Evolutionary conservation across 1,140 invertebrate species (phyloP), one percentile per base, ranked within the genome.

Genomic region (Aphelinus certus): DNA sequence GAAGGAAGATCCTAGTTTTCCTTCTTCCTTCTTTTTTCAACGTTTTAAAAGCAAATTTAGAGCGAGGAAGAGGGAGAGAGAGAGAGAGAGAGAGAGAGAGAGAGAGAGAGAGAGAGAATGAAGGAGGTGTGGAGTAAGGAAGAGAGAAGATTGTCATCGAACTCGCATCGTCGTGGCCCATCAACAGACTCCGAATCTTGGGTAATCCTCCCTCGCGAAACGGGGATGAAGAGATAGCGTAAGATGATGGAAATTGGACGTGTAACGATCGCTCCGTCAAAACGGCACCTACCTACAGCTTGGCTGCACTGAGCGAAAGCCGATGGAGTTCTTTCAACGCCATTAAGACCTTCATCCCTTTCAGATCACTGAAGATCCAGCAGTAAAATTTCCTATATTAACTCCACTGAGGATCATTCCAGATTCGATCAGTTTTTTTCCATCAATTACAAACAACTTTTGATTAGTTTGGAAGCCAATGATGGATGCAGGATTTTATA

Each of bases 241-340:
- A 26, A 73, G 57, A 73, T 73, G 64, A 67, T 67, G 64, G 64
- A 73, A 73, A 73, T 61, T 73, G 72, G 45, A 73, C 72, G 72
- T 67, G 55, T 73, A 73, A 68, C 46, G 63, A 73, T 73, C 56
- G 64, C 49, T 46, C 4, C 10, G 62, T 49, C 65, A 56, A 67
- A 67, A 67, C 65, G 65, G 26, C 65, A 26, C 26, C n/a, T n/a
- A n/a, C n/a, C n/a, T 26, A 26, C 26, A 26, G 26, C 26, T 26
- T 26, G 26, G 26, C 26, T 26, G 26, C 26, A 26, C 43, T 10
- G 55, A n/a, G 6, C 51, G 67, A 7, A 56, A 73, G 10, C 58
- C 63, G 55, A 65, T 56, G 46, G 45, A 65, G 55, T 71, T 70
- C 68, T 70, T 71, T 71, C 63, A 71, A 63, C 53, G 58, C 69